phyloP scores from a whole-genome alignment of 2,113 vertebrate genomes.

The Glaucidium brasilianum region DNA sequence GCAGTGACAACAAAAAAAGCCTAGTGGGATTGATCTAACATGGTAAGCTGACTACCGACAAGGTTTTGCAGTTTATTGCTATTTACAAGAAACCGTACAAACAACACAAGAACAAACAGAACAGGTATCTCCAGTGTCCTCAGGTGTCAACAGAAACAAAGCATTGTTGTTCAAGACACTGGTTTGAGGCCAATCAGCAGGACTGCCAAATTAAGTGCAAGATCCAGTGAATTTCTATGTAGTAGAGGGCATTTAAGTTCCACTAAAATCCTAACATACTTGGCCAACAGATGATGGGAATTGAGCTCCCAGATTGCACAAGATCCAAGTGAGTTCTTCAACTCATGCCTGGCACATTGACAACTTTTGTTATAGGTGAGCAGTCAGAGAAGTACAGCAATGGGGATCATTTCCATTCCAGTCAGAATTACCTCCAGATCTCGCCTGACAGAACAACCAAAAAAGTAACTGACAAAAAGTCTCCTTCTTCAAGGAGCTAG shows the following conservation, averaged over 20 bases:
- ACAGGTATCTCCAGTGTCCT: neutral
- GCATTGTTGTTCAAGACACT: neutral
- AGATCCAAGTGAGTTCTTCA: neutral
- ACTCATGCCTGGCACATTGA: neutral
- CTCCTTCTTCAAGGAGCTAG: neutral
- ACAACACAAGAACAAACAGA: neutral
- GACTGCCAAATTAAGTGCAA: neutral
- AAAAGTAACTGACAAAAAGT: neutral
- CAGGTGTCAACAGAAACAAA: neutral
- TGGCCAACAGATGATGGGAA: neutral
- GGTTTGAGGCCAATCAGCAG: neutral
- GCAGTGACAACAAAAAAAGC: neutral
- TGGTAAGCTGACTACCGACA: neutral
- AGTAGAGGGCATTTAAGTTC: neutral
- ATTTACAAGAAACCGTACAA: neutral
- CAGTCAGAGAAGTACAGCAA: neutral
- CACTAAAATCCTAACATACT: neutral
- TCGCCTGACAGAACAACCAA: neutral
- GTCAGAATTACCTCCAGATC: neutral
- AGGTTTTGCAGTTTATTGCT: neutral
- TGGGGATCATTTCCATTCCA: neutral
- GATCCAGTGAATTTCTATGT: neutral
- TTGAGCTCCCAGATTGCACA: neutral
- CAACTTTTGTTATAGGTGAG: neutral
- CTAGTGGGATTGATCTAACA: neutral